Base-by-base conservation (phyloP, 2,888 invertebrate species). In the Hirtodrosophila duncani region DNA sequence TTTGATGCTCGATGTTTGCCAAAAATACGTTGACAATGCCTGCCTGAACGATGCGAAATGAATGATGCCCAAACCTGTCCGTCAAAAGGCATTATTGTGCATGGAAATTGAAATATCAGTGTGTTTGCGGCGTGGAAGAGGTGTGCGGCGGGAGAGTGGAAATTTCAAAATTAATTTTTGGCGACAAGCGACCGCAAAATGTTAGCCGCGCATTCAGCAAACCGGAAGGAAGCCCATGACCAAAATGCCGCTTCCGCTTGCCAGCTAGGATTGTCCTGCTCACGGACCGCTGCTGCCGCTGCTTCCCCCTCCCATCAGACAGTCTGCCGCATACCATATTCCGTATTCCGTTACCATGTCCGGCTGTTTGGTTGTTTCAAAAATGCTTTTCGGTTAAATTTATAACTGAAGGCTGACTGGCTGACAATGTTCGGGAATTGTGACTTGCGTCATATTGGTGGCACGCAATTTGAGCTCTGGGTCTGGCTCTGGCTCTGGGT, bases 141-240 rank as follows among this genome's bases (percentile, higher is more conserved):
- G n/a, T n/a, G n/a, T n/a, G n/a, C n/a, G n/a, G n/a, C n/a, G n/a
- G n/a, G n/a, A n/a, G n/a, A n/a, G n/a, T n/a, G n/a, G 49, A 57
- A 49, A 56, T 63, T 78, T 67, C 53, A 49, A 46, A 70, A 70
- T 67, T 66, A 44, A 42, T 53, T 43, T 59, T 33, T 17, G 42
- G 43, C 27, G 34, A 21, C 37, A 37, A 42, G 49, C 39, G 43
- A 64, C 78, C 81, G 34, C 80, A 68, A 50, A 61, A 67, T 67
- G 72, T 71, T 71, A 63, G 72, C 68, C 62, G 39, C 62, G 39
- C 63, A 63, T 67, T 49, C 53, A 80, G 66, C 78, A 49, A 63
- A 59, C 63, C 81, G 81, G 72, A 80, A 80, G 72, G 81, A 68
- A 64, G 46, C 46, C 56, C 37, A 36, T 59, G 53, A 71, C 72